Base-by-base conservation (phyloP, 2,797 vertebrate species). In the Podarcis siculus region DNA sequence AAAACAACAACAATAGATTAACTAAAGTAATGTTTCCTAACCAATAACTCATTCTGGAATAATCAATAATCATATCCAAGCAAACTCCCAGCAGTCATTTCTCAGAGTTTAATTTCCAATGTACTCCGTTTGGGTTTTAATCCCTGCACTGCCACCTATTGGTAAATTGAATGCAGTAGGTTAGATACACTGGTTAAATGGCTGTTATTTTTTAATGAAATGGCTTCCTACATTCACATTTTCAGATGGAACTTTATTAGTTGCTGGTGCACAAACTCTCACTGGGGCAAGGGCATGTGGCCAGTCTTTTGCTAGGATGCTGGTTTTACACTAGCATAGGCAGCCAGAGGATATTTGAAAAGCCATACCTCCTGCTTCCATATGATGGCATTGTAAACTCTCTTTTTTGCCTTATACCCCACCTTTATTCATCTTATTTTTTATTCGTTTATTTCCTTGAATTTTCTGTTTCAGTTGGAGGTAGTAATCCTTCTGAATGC, bases 1-100 rank as follows among this genome's bases (percentile, higher is more conserved):
- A 91, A 58, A 89, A 71, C 25, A 5, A 90, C 25, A 19, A 78
- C 4, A 89, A 86, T 76, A 82, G 39, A 89, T 39, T 86, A 45
- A 82, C 12, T 82, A 66, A 92, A 90, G 25, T 78, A 79, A 49
- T 58, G 19, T 37, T 92, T 90, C 35, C 86, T 89, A 86, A 90
- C 1, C 10, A 88, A 30, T 3, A 89, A 35, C 0, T 1, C 85
- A 81, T 89, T 87, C 39, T 79, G 73, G 35, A 92, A 82, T 64
- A 87, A 27, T 83, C 86, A 92, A 89, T 82, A 92, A 45, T 76
- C 12, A 21, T 55, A 89, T 9, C 32, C 66, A 89, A 87, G 13
- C 5, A 83, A 79, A 85, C 82, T 69, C 30, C 21, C 17, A 91
- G 9, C 4, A 91, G 27, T 32, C 23, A 82, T 94, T 92, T 45